Evolutionary conservation across 1,140 invertebrate genomes (phyloP).

Genomic region (Drosophila insularis): DNA sequence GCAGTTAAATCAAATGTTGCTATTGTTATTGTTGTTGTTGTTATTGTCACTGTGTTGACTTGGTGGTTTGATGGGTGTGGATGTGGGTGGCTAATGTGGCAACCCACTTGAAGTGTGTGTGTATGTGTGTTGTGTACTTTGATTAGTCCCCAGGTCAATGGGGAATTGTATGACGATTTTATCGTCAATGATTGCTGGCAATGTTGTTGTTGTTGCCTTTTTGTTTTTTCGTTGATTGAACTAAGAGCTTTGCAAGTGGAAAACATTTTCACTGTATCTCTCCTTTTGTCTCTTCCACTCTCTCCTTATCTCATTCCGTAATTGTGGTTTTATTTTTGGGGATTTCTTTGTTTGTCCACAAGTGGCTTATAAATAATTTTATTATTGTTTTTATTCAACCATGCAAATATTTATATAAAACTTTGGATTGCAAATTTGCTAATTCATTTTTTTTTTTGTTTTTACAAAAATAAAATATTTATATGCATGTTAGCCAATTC

Average conservation of each 20-base stretch:
- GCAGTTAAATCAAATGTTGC: slow-evolving; percentile 38
- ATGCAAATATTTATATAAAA: not conserved
- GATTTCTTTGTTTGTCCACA: not conserved
- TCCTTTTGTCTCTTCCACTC: slow-evolving; percentile 6
- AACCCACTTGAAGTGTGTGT: not conserved
- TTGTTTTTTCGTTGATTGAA: slow-evolving; percentile 42
- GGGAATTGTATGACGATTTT: slow-evolving; percentile 50
- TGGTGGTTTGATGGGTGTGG: slow-evolving; percentile 32
- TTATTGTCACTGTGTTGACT: slow-evolving; percentile 29
- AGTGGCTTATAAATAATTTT: not conserved
- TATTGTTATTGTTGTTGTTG: slow-evolving; percentile 15
- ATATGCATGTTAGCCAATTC: no score
- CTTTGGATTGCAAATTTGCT: no score
- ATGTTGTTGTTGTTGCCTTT: slow-evolving; percentile 33
- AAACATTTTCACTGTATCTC: slow-evolving; percentile 40
- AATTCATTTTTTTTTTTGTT: no score
- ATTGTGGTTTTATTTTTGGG: not conserved
- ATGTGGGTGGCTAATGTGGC: not conserved
- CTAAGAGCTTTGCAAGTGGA: slow-evolving; percentile 23
- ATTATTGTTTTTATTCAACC: not conserved
- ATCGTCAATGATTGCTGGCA: slow-evolving; percentile 46
- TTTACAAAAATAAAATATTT: not conserved
- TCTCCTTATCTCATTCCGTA: not conserved
- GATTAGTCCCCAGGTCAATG: slow-evolving; percentile 42
- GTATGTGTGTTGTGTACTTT: slow-evolving; percentile 20